Evolutionary conservation across 2,797 vertebrate species (phyloP).

Genomic region (Gallinago stenura): DNA sequence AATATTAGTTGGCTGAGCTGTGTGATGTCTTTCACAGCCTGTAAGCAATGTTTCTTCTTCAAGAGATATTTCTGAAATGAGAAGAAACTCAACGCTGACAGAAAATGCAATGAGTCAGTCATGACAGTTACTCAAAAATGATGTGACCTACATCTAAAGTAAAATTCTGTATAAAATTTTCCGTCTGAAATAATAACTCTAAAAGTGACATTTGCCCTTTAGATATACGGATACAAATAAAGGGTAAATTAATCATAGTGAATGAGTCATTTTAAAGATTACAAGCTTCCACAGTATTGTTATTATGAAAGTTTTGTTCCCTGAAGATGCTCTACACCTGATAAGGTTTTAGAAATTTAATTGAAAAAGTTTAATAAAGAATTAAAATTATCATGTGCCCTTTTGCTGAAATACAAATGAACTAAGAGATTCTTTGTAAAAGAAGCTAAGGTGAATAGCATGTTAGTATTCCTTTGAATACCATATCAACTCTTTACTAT

Average conservation of each 20-base stretch:
- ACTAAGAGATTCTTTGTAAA: conserved; percentile 36
- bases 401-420: conserved; percentile 59
- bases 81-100: not conserved
- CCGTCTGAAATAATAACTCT: conserved; percentile 49
- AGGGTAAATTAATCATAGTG: conserved; percentile 68
- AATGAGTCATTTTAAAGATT: conserved; percentile 68
- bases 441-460: conserved; percentile 34
- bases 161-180: conserved; percentile 55
- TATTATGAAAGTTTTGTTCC: conserved; percentile 46
- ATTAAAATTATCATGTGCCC: conserved; percentile 63
- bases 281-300: conserved; percentile 17
- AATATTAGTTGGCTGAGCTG: not conserved
- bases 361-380: conserved; percentile 75
- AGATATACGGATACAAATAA: conserved; percentile 70
- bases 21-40: not conserved
- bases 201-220: conserved; percentile 69
- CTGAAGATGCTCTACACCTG: conserved; percentile 44
- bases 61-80: not conserved
- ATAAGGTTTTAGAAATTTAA: conserved; percentile 75
- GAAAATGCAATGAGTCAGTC: conserved; percentile 14
- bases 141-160: conserved; percentile 44
- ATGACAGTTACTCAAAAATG: not conserved
- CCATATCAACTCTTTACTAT: conserved; percentile 46
- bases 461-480: conserved; percentile 68
- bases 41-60: conserved; percentile 10